Conservation (phyloP, 2,797 vertebrate genomes). For the Cetoscarus ocellatus region DNA sequence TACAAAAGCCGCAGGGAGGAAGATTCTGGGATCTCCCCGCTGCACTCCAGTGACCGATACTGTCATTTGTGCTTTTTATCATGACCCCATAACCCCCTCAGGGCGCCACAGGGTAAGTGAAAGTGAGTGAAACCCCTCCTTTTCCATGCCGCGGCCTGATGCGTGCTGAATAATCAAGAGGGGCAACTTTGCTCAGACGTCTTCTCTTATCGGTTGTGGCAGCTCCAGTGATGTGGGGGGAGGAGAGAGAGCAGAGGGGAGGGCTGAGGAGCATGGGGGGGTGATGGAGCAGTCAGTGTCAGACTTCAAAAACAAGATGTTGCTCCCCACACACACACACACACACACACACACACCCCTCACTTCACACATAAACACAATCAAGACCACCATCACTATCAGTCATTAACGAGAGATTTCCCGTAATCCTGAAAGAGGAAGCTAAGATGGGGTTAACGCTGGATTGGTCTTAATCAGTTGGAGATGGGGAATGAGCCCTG, state of each 20-base stretch:
- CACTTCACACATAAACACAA: slow-evolving; percentile 27
- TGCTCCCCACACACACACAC: slow-evolving; percentile 10
- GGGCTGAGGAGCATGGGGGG: slow-evolving; percentile 11
- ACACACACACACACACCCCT: too few species aligned
- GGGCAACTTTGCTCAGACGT: slow-evolving; percentile 39
- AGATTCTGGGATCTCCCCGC: slow-evolving; percentile 40
- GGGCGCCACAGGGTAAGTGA: slow-evolving; percentile 23
- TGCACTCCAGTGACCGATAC: slow-evolving; percentile 35
- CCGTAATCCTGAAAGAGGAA: slow-evolving; percentile 66
- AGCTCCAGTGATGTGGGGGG: slow-evolving; percentile 24
- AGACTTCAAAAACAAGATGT: slow-evolving; percentile 59
- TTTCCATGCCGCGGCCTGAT: slow-evolving; percentile 27
- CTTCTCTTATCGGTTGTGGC: slow-evolving; percentile 28
- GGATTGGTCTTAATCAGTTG: slow-evolving; percentile 74
- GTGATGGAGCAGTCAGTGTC: slow-evolving; percentile 19
- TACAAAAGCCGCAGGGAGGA: slow-evolving; percentile 19
- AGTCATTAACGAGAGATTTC: slow-evolving; percentile 69
- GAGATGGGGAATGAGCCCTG: slow-evolving; percentile 44
- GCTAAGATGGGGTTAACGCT: slow-evolving; percentile 68
- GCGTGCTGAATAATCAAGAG: slow-evolving; percentile 54
- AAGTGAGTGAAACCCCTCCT: slow-evolving; percentile 43
- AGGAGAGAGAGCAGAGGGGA: slow-evolving; percentile 16
- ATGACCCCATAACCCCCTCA: slow-evolving; percentile 44
- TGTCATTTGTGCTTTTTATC: slow-evolving; percentile 61
- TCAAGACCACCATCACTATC: slow-evolving; percentile 37